A percentile compares a stretch with the other conserved stretches of the same genome.
Evolutionary conservation across 2,113 vertebrate genomes (phyloP).

Genomic region (Melanerpes aurifrons): DNA sequence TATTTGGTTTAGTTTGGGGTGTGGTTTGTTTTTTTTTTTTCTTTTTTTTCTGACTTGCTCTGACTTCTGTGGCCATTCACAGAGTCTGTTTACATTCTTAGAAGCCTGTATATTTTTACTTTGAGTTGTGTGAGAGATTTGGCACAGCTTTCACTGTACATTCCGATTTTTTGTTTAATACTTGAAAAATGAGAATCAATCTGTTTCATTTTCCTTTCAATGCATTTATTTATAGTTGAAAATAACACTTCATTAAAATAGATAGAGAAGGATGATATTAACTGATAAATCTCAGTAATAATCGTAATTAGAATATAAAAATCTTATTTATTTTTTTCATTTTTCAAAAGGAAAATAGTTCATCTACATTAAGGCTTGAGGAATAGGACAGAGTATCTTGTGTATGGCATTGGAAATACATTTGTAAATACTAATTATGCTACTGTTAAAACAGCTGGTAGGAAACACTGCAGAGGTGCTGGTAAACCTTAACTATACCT

Average conservation of each 20-base stretch:
- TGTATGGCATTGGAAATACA: background rate
- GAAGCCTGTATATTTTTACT: background rate
- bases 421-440: background rate
- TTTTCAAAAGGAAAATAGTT: background rate
- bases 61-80: background rate
- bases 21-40: background rate
- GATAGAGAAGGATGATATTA: background rate
- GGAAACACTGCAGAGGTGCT: background rate
- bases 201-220: background rate
- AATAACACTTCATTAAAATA: background rate
- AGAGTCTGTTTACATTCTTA: background rate
- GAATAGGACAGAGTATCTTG: background rate
- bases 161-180: background rate
- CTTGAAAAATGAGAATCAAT: background rate
- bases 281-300: background rate
- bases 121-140: background rate
- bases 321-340: no score
- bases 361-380: background rate
- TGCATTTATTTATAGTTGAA: background rate
- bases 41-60: background rate
- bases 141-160: background rate
- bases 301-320: background rate
- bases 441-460: background rate
- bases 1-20: no score
- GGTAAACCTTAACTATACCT: fast-evolving